phyloP scores from a whole-genome alignment of 2,888 invertebrate genomes.

The Folsomia manolachei region DNA sequence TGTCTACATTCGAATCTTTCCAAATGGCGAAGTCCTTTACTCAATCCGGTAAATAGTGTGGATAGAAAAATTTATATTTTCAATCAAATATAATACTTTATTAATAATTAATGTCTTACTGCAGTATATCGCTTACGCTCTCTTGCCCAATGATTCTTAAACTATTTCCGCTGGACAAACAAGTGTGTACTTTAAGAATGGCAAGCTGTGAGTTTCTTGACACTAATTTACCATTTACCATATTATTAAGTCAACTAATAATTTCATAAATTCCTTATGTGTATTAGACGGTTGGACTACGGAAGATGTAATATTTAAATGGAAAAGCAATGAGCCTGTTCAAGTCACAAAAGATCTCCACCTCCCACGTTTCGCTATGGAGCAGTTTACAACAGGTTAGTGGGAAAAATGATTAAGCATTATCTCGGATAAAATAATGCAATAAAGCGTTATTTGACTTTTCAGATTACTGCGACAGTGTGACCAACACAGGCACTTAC shows the following conservation, averaged over 20 bases:
- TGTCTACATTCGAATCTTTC: conserved; percentile 93
- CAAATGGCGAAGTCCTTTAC: conserved; percentile 68
- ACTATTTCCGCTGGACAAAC: conserved; percentile 90
- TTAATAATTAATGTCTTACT: no score
- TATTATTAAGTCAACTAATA: not conserved
- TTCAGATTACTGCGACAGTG: conserved; percentile 89
- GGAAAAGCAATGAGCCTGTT: conserved; percentile 92
- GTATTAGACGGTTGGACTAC: conserved; percentile 98
- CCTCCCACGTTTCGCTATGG: conserved; percentile 87
- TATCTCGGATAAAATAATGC: not conserved
- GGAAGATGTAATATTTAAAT: conserved; percentile 87
- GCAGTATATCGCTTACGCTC: conserved; percentile 85
- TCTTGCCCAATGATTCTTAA: conserved; percentile 97
- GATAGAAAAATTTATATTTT: not conserved
- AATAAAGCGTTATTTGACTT: no score
- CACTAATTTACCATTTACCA: not conserved
- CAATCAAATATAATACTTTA: no score
- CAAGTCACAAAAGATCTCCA: conserved; percentile 90
- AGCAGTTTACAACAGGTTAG: conserved; percentile 76
- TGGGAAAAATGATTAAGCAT: not conserved
- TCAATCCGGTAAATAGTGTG: not conserved
- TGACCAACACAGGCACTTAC: conserved; percentile 91
- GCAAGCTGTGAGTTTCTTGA: conserved; percentile 83
- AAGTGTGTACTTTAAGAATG: conserved; percentile 89
- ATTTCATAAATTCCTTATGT: conserved; percentile 46